Base-by-base conservation (phyloP, 2,888 invertebrate genomes). In the Carabus problematicus region DNA sequence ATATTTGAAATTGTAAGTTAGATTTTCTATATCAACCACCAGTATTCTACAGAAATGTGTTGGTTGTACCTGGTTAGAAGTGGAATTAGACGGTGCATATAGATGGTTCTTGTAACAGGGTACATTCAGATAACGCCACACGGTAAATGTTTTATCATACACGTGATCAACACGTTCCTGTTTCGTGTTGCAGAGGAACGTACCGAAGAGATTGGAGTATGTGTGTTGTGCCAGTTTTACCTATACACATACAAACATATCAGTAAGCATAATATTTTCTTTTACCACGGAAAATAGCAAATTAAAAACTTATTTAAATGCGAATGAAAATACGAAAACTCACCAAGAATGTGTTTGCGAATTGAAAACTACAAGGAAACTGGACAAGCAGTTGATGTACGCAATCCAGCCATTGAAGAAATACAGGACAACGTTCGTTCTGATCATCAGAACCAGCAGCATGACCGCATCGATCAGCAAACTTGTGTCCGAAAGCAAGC, bases 401-500 rank as follows among this genome's bases (percentile, higher is more conserved):
- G 78, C 97, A 93, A 82, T 98, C 98, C 49, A 99, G 85, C 96
- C 97, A 99, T 83, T 99, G 98, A 71, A 98, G 85, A 85, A 99
- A 99, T 75, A 98, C 94, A 3, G 98, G 98, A 78, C 97, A 97
- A 42, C 97, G 87, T 83, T 99, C 98, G 82, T 97, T 97, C n/a
- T 88, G 85, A 78, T 97, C 97, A 73, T 94, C 94, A 3, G 89
- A 86, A 11, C 91, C 91, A 49, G 91, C 89, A 43, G 89, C 88
- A 77, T 92, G 92, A 0, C 93, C 93, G 81, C 96, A 96, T 61
- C 98, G 90, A 83, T 98, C 98, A 6, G 94, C 94, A 83, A 98
- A 98, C 84, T 98, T 98, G 84, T 99, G 98, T 0, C 98, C 98
- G 83, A 95, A 99, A 79, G 94, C 95, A 45, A 98, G 84, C 98